Conservation (phyloP, 2,113 vertebrate species). For the Noctilio leporinus region DNA sequence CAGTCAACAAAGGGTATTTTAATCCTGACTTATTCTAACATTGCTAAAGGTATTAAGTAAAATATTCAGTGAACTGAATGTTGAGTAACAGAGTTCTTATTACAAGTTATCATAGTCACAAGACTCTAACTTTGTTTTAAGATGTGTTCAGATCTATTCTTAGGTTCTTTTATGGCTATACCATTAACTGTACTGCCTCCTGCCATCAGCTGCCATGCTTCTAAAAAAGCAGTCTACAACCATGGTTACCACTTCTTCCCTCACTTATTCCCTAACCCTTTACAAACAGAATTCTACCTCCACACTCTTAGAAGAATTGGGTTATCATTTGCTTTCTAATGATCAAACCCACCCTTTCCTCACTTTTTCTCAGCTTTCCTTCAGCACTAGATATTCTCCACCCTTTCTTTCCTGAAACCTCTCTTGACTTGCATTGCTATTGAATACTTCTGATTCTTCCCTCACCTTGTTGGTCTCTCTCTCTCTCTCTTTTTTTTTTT, state of each 20-base stretch:
- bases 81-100: background rate
- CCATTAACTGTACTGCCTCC: background rate
- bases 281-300: background rate
- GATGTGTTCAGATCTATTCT: background rate
- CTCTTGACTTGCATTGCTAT: background rate
- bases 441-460: background rate
- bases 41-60: constrained; percentile 7
- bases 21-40: background rate
- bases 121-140: background rate
- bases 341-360: background rate
- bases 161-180: background rate
- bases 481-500: too few species aligned
- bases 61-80: background rate
- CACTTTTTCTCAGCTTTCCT: background rate
- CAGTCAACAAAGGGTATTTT: background rate
- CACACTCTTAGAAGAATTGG: background rate
- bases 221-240: background rate
- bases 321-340: background rate
- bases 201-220: background rate
- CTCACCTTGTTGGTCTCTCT: background rate
- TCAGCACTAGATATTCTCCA: background rate
- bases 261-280: background rate
- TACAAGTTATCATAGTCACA: background rate
- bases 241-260: background rate
- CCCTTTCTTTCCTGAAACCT: background rate